Evolutionary conservation across 2,888 invertebrate species (phyloP).

Genomic region (Coleophora deauratella): DNA sequence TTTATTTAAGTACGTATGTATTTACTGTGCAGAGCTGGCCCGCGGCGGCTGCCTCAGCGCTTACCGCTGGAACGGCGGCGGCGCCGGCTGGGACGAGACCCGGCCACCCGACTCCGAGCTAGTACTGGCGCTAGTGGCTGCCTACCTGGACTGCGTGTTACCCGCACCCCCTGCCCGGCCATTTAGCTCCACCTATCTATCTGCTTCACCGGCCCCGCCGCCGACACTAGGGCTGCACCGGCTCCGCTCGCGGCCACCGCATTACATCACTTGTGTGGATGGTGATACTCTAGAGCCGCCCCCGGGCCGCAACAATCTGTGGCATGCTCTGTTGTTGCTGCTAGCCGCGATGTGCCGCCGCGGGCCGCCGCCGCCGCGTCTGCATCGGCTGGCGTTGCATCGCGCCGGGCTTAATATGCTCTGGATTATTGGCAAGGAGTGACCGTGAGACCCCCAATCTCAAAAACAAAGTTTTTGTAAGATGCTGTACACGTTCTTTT

Average conservation of each 20-base stretch:
- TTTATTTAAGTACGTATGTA: too few relatives aligned
- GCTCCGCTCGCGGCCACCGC: constrained; percentile 72
- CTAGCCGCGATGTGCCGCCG: constrained; percentile 80
- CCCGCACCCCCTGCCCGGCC: constrained; percentile 72
- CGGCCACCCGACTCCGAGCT: constrained; percentile 92
- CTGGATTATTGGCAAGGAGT: constrained; percentile 80
- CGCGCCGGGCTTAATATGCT: constrained; percentile 81
- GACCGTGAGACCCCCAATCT: not conserved
- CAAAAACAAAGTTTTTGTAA: too few relatives aligned
- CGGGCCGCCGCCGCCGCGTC: constrained; percentile 75
- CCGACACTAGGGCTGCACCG: constrained; percentile 74
- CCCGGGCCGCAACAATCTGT: constrained; percentile 87
- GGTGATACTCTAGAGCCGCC: constrained; percentile 33
- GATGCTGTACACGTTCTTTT: too few relatives aligned
- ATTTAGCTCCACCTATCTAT: constrained; percentile 66
- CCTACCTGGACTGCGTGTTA: constrained; percentile 82
- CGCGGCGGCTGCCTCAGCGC: constrained; percentile 91
- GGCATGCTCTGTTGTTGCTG: constrained; percentile 89
- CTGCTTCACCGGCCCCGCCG: constrained; percentile 49
- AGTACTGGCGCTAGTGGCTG: constrained; percentile 69
- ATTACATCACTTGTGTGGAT: constrained; percentile 79
- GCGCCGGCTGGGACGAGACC: constrained; percentile 85
- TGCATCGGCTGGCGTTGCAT: constrained; percentile 47
- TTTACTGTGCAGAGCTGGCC: constrained; percentile 74
- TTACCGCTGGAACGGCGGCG: constrained; percentile 91